Percentiles rank a stretch among this genome's conserved stretches.
Evolutionary conservation across 2,113 vertebrate species (phyloP).

Genomic region (Eublepharis macularius): DNA sequence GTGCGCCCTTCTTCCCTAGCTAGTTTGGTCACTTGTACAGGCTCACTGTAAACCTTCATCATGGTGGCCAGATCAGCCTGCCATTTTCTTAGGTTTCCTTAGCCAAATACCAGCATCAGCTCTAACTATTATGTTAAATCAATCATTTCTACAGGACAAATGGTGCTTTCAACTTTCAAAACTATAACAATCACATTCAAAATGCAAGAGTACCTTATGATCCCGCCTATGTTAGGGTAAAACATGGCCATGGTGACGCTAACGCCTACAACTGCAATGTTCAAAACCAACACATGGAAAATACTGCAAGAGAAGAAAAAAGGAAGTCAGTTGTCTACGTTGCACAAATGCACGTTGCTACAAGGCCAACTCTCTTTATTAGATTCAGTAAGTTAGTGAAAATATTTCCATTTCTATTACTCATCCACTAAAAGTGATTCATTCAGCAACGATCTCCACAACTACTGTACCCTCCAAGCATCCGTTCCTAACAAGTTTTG

Average conservation of each 20-base stretch:
- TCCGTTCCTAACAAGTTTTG: constrained; percentile 30
- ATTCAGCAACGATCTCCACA: constrained; percentile 32
- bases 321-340: constrained; percentile 13
- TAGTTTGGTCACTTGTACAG: neutral
- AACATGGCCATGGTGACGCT: constrained; percentile 90
- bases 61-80: too few relatives aligned
- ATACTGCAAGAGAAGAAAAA: constrained; percentile 71
- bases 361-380: constrained; percentile 29
- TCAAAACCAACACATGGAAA: constrained; percentile 86
- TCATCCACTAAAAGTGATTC: constrained; percentile 32
- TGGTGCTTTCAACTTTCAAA: too few relatives aligned
- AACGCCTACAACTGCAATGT: constrained; percentile 83
- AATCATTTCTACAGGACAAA: neutral
- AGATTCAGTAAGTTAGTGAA: constrained; percentile 17
- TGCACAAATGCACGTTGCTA: neutral
- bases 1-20: too few relatives aligned
- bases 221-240: constrained; percentile 95
- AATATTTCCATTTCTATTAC: constrained; percentile 5
- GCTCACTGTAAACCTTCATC: neutral
- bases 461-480: constrained; percentile 35
- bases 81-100: neutral
- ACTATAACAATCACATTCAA: neutral
- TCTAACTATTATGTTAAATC: neutral
- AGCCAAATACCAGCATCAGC: neutral
- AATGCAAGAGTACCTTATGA: constrained; percentile 84